Evolutionary conservation across 2,797 vertebrate species (phyloP).

Genomic region (Botia almorhae): DNA sequence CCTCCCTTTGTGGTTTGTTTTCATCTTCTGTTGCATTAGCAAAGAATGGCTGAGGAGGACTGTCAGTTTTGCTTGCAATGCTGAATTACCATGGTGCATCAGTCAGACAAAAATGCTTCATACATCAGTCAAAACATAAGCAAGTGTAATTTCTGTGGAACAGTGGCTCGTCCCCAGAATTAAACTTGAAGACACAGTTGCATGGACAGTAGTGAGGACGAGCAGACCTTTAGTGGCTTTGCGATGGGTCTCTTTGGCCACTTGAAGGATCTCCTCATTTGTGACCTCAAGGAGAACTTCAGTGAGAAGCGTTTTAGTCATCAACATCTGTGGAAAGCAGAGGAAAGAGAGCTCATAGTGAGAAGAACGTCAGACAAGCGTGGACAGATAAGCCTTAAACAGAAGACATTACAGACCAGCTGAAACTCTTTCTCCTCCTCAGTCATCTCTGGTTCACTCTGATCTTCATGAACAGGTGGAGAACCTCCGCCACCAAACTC

Average conservation of each 20-base stretch:
- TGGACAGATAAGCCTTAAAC: background rate
- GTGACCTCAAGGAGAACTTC: constrained; percentile 98
- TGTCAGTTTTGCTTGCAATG: constrained; percentile 37
- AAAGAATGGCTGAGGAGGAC: constrained; percentile 72
- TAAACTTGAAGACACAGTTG: constrained; percentile 65
- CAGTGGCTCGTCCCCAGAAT: constrained; percentile 58
- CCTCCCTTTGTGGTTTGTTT: constrained; percentile 58
- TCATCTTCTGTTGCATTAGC: constrained; percentile 74
- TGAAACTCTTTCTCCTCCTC: constrained; percentile 97
- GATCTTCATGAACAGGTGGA: constrained; percentile 89
- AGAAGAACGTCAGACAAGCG: background rate
- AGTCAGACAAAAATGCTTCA: constrained; percentile 27
- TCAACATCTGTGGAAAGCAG: constrained; percentile 82
- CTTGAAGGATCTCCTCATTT: constrained; percentile 93
- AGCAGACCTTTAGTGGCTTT: constrained; percentile 98
- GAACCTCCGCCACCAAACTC: constrained; percentile 82
- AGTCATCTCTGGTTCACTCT: constrained; percentile 95
- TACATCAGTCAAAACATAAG: constrained; percentile 35
- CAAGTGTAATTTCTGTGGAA: constrained; percentile 45
- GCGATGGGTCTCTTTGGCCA: constrained; percentile 93
- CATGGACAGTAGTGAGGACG: constrained; percentile 62
- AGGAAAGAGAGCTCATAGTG: background rate
- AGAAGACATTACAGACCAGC: constrained; percentile 78
- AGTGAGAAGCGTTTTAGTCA: constrained; percentile 96
- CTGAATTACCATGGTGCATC: constrained; percentile 23